A percentile compares a stretch with the other conserved stretches of the same genome.
Conservation (phyloP, 1,140 invertebrate species). For the Conopomorpha cramerella region DNA sequence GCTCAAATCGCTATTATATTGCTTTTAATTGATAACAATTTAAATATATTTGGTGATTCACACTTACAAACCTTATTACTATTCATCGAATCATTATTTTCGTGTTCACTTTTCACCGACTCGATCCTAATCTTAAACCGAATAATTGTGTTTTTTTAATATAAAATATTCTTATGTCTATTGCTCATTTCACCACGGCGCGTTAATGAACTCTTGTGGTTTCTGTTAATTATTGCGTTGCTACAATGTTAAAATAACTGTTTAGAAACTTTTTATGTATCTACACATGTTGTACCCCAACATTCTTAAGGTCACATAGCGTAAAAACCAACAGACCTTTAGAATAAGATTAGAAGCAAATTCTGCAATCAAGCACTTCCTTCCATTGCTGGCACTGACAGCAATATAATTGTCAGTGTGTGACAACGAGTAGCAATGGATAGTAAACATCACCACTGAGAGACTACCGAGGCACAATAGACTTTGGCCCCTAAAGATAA, state of each 20-base stretch:
- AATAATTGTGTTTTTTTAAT: constrained; percentile 14
- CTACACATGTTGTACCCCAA: too few relatives aligned
- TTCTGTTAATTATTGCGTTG: too few relatives aligned
- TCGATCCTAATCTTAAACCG: constrained; percentile 44
- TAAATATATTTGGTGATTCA: constrained; percentile 61
- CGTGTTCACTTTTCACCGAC: constrained; percentile 39
- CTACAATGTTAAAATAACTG: not conserved
- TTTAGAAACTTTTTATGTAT: not conserved
- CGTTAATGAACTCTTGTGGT: too few relatives aligned
- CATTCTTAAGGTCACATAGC: too few relatives aligned
- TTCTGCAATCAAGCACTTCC: too few relatives aligned
- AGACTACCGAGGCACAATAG: too few relatives aligned
- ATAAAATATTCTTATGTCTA: constrained; percentile 5
- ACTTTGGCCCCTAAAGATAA: not conserved
- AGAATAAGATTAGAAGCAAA: too few relatives aligned
- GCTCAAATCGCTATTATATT: constrained; percentile 59
- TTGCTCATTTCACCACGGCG: constrained; percentile 7
- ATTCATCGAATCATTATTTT: constrained; percentile 55
- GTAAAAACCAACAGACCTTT: too few relatives aligned
- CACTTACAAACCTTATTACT: constrained; percentile 54
- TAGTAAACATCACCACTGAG: too few relatives aligned
- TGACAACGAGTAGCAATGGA: too few relatives aligned
- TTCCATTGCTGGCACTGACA: too few relatives aligned
- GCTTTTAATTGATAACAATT: constrained; percentile 62
- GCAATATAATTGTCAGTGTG: too few relatives aligned